These are phyloP conservation scores for Pelvicachromis taeniatus DNA, from an alignment of 2,113 vertebrate species.

Conservation along the genomic window DNA sequence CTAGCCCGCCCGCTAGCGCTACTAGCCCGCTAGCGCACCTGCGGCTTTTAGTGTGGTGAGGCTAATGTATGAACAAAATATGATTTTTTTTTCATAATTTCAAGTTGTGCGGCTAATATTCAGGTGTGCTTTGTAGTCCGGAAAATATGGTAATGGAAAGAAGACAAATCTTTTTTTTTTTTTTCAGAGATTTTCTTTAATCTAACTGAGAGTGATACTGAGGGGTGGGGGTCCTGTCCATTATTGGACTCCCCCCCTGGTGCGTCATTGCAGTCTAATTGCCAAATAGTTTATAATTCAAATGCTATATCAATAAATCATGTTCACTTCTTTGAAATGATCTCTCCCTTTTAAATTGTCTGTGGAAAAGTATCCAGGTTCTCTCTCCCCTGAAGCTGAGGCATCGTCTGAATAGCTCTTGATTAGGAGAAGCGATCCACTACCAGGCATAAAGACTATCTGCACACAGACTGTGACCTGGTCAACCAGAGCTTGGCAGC, in stretches of 20 bases:
- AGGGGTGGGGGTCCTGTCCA: background rate
- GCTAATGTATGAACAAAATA: too few relatives aligned
- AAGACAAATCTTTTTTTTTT: background rate
- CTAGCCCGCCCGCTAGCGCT: too few relatives aligned
- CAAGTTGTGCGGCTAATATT: too few relatives aligned
- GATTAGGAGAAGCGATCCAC: background rate
- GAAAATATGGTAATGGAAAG: rapidly evolving
- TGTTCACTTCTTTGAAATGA: background rate
- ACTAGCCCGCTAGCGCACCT: too few relatives aligned
- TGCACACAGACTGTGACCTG: background rate
- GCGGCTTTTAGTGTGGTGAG: too few relatives aligned
- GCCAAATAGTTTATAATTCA: background rate
- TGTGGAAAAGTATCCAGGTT: background rate
- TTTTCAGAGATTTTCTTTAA: background rate
- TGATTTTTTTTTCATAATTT: too few relatives aligned
- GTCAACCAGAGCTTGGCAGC: background rate
- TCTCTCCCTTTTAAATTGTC: background rate
- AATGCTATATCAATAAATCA: background rate
- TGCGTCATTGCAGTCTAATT: background rate
- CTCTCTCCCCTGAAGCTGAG: background rate
- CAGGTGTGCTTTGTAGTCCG: too few relatives aligned
- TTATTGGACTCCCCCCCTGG: rapidly evolving
- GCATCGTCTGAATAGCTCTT: background rate
- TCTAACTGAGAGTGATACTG: background rate
- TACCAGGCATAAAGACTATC: background rate